Base-by-base conservation (phyloP, 2,113 vertebrate species). In the Strix uralensis region DNA sequence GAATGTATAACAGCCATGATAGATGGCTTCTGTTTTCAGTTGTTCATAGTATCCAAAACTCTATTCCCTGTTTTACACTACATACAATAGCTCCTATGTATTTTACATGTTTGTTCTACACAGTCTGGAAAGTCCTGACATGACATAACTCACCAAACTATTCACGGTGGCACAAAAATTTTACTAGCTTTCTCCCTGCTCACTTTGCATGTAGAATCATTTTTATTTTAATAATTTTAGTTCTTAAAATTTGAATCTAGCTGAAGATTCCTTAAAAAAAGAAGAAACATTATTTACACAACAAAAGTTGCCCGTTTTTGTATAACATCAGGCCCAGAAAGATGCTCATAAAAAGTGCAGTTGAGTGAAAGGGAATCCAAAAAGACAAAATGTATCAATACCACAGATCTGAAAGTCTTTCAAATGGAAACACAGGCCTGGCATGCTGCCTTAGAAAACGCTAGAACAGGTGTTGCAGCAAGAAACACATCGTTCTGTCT, bases 21-120 rank as follows among this genome's bases (percentile, higher is more conserved):
- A 40, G 12, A 10, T 9, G 65, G 58, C n/a, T 78, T 42, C 63
- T 38, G 29, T 1, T 44, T 22, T 10, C 55, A 51, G 73, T 15
- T 27, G 22, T 13, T 46, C 34, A 19, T 10, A 47, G 65, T 3
- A 52, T 3, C 51, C 52, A n/a, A 4, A 70, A 13, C 2, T 1
- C 11, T 19, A 4, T 27, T 49, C 23, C 30, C 59, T 62, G 25
- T 14, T 52, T 44, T 21, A 40, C 17, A 5, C 14, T 4, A 2
- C 0, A 12, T 3, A 2, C 58, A n/a, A 2, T 1, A 18, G 8
- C n/a, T 40, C 15, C 19, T n/a, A 18, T 15, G 1, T 6, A 13
- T 46, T 80, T 40, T 8, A 54, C n/a, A 10, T 51, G 15, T 36
- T 55, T 72, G 16, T 62, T 88, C 16, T 18, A 1, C 23, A 10